Base-by-base conservation (phyloP, 2,888 invertebrate genomes). In the Liodrosophila aerea region DNA sequence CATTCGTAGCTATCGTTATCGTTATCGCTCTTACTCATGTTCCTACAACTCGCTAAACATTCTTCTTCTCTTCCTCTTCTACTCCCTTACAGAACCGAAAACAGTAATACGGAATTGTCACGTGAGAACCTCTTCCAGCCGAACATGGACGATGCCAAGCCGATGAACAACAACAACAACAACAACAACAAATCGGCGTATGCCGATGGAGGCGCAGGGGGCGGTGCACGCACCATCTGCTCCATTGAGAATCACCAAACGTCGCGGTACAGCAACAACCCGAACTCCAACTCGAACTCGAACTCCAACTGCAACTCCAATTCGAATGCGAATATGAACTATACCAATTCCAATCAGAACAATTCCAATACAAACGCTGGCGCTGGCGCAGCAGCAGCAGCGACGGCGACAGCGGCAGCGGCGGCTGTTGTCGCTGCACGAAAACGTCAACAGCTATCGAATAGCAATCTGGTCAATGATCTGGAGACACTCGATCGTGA, bases 401-500 rank as follows among this genome's bases (percentile, higher is more conserved):
- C 60, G 11, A 34, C 64, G 45, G 49, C 53, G 11, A 22, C 51
- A 9, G 39, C 31, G 7, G 31, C 33, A 4, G n/a, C 13, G 29
- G 49, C 50, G 27, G 40, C 58, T 1, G 13, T 40, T 0, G 41
- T 30, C 4, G 47, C 41, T 8, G 44, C 75, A 30, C 85, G 88
- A 27, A 89, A 88, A 67, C 89, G 89, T 52, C 85, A 80, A 29
- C 22, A 22, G 22, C 50, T 83, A 41, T 88, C 87, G 46, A 88
- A 77, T 56, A 88, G 81, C 57, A 90, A 88, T 74, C 86, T 90
- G 64, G 91, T 90, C 53, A 89, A 88, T 49, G 91, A 90, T 76
- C 77, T 91, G 59, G 91, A 91, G 74, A 90, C 87, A 60, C 87
- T 91, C 47, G 91, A 91, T 64, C 88, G 90, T 12, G 91, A 91